Evolutionary conservation across 2,888 invertebrate species (phyloP).

Genomic region (Erynnis tages): DNA sequence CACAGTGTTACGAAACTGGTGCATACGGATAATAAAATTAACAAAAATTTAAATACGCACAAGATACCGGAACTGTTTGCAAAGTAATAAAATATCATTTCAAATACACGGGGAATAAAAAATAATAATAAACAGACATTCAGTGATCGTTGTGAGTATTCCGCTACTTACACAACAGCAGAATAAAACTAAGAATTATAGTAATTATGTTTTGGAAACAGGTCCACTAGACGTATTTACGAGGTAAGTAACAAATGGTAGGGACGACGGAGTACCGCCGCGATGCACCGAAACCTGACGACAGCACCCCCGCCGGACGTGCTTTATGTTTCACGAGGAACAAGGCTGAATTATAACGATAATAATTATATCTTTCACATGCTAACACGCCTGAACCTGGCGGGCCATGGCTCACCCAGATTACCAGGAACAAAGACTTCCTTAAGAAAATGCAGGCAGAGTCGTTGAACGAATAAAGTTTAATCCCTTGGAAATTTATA

Average conservation of each 20-base stretch:
- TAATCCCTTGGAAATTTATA: slow-evolving; percentile 16
- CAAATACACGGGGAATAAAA: too few relatives aligned
- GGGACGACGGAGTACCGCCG: slow-evolving; percentile 37
- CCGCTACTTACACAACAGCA: neutral
- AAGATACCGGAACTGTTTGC: too few relatives aligned
- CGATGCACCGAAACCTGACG: slow-evolving; percentile 36
- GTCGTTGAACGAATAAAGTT: slow-evolving; percentile 24
- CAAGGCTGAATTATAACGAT: slow-evolving; percentile 48
- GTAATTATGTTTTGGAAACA: slow-evolving; percentile 1
- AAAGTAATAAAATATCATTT: too few relatives aligned
- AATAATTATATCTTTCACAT: slow-evolving; percentile 51
- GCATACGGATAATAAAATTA: slow-evolving; percentile 7
- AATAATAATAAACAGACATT: too few relatives aligned
- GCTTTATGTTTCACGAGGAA: slow-evolving; percentile 48
- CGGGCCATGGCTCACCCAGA: slow-evolving; percentile 50
- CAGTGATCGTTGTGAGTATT: too few relatives aligned
- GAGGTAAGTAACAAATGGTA: slow-evolving; percentile 41
- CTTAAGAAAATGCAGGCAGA: slow-evolving; percentile 32
- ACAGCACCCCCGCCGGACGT: slow-evolving; percentile 48
- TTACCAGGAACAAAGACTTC: slow-evolving; percentile 55
- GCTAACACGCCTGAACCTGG: slow-evolving; percentile 46
- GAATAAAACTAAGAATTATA: neutral
- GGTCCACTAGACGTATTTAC: slow-evolving; percentile 39
- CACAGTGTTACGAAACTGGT: slow-evolving; percentile 17
- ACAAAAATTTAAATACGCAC: slow-evolving; percentile 4